phyloP scores from a whole-genome alignment of 2,797 vertebrate species.

The Anomalospiza imberbis region DNA sequence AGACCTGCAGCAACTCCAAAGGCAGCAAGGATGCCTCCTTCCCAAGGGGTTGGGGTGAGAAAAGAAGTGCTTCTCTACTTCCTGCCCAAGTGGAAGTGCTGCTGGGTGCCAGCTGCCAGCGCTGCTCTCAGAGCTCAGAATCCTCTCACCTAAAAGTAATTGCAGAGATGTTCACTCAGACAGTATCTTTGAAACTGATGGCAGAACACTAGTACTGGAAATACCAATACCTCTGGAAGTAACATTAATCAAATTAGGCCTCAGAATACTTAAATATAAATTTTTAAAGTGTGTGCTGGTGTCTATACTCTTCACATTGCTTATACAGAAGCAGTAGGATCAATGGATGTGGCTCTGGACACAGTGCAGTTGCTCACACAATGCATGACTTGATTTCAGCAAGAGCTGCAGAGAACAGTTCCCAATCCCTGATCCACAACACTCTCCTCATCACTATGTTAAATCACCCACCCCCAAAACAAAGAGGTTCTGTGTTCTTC shows the following conservation, averaged over 20 bases:
- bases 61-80: rapidly evolving
- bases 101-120: background rate
- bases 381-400: background rate
- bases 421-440: background rate
- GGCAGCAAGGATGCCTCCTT: background rate
- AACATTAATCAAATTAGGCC: background rate
- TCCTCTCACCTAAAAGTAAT: background rate
- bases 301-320: background rate
- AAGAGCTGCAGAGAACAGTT: background rate
- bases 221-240: background rate
- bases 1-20: background rate
- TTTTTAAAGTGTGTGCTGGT: background rate
- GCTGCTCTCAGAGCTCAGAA: background rate
- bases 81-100: background rate
- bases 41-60: background rate
- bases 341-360: background rate
- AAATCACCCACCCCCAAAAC: background rate
- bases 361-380: background rate
- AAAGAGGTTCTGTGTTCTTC: background rate
- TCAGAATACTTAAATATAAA: background rate
- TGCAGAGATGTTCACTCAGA: background rate
- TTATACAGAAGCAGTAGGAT: background rate
- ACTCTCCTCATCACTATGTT: background rate
- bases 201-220: background rate
- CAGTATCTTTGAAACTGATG: background rate